phyloP scores from a whole-genome alignment of 1,140 invertebrate genomes.

The Agrypnia vestita region DNA sequence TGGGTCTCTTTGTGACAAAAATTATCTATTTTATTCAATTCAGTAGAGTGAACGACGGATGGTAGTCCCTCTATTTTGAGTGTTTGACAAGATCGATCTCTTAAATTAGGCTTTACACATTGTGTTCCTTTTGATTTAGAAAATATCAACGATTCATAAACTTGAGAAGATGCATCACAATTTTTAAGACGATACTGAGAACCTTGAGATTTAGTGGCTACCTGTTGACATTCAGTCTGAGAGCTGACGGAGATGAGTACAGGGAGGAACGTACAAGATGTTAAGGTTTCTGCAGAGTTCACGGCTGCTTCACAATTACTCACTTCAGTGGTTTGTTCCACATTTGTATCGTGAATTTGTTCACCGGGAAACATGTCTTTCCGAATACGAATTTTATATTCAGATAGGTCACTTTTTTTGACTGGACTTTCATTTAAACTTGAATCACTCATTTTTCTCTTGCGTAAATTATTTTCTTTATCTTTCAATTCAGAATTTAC shows the following conservation, averaged over 20 bases:
- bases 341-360: not conserved
- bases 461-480: slow-evolving; percentile 15
- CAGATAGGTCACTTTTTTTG: slow-evolving; percentile 26
- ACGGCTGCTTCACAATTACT: not conserved
- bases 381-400: slow-evolving; percentile 9
- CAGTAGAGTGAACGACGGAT: slow-evolving; percentile 4
- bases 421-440: not conserved
- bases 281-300: too few species aligned
- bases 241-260: slow-evolving; percentile 19
- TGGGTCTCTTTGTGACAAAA: slow-evolving; percentile 39
- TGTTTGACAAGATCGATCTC: slow-evolving; percentile 47
- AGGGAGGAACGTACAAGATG: slow-evolving; percentile 1
- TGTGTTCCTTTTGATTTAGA: slow-evolving; percentile 56
- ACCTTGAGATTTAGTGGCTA: slow-evolving; percentile 42
- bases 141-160: slow-evolving; percentile 55
- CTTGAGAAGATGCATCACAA: slow-evolving; percentile 52
- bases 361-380: slow-evolving; percentile 27
- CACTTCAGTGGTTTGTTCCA: not conserved
- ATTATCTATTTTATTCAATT: slow-evolving; percentile 16
- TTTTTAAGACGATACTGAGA: slow-evolving; percentile 55
- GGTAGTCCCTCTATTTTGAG: slow-evolving; percentile 37
- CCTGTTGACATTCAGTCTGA: slow-evolving; percentile 26
- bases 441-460: slow-evolving; percentile 31
- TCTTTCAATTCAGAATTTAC: not conserved
- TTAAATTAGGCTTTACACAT: slow-evolving; percentile 6